phyloP scores from a whole-genome alignment of 2,113 vertebrate species.

The Suncus etruscus region DNA sequence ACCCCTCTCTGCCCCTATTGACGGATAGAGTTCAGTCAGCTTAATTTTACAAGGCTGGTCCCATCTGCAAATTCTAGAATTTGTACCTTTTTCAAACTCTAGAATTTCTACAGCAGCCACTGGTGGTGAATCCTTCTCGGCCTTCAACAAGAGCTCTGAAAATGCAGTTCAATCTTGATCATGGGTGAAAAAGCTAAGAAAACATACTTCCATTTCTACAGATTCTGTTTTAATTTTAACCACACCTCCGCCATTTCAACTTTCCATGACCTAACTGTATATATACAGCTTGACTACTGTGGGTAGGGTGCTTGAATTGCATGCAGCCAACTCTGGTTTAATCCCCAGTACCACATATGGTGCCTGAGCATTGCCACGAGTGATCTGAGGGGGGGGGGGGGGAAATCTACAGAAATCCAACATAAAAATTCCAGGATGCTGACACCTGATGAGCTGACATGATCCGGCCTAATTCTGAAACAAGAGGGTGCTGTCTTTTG shows the following conservation, averaged over 20 bases:
- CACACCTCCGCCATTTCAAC: background rate
- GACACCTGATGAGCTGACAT: no score
- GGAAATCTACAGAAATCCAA: no score
- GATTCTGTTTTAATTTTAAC: background rate
- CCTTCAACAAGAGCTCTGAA: slow-evolving; percentile 13
- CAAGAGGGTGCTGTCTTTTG: no score
- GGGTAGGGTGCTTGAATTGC: no score
- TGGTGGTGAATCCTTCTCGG: background rate
- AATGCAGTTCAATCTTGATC: background rate
- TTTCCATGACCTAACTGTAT: background rate
- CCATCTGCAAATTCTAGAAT: background rate
- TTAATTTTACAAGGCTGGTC: background rate
- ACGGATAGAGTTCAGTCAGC: background rate
- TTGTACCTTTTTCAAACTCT: slow-evolving; percentile 26
- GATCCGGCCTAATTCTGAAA: no score
- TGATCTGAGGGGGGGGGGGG: no score
- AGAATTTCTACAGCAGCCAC: background rate
- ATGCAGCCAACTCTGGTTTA: no score
- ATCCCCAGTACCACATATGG: no score
- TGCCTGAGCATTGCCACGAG: no score
- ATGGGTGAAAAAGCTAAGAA: background rate
- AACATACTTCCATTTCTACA: background rate
- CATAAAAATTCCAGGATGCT: no score
- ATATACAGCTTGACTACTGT: no score
- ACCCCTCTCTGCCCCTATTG: background rate